phyloP scores from a whole-genome alignment of 2,113 vertebrate species.

The Myotis yumanensis region DNA sequence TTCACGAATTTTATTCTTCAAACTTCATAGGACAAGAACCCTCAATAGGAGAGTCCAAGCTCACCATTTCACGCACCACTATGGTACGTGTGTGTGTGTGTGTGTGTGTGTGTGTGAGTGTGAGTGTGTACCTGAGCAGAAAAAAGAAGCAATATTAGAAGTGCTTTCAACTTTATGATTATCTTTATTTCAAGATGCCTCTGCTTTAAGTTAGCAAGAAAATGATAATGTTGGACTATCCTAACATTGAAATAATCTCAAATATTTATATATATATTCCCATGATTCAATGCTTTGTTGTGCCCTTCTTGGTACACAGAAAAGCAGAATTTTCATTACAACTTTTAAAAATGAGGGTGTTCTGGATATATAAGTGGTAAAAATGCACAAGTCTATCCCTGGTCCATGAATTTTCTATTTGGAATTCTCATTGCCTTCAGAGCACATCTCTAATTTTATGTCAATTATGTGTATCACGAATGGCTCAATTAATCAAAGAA shows the following conservation, averaged over 20 bases:
- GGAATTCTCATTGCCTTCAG: constrained; percentile 52
- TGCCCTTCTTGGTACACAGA: neutral
- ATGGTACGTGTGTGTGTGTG: no score
- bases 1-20: no score
- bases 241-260: neutral
- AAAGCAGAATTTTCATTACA: constrained; percentile 24
- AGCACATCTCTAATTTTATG: constrained; percentile 71
- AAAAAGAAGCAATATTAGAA: neutral
- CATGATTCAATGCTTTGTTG: neutral
- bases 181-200: neutral
- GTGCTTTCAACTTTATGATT: neutral
- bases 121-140: neutral
- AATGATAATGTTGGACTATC: neutral
- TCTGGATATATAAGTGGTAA: constrained; percentile 40
- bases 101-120: no score
- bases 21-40: no score
- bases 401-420: neutral
- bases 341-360: constrained; percentile 43
- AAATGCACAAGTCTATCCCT: neutral
- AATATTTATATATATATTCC: no score
- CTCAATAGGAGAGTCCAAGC: no score
- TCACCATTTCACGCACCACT: no score
- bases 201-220: neutral
- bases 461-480: constrained; percentile 72
- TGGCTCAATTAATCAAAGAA: constrained; percentile 64